These are phyloP conservation scores for Numenius phaeopus DNA, from an alignment of 2,797 vertebrate genomes.

Conservation along the genomic window DNA sequence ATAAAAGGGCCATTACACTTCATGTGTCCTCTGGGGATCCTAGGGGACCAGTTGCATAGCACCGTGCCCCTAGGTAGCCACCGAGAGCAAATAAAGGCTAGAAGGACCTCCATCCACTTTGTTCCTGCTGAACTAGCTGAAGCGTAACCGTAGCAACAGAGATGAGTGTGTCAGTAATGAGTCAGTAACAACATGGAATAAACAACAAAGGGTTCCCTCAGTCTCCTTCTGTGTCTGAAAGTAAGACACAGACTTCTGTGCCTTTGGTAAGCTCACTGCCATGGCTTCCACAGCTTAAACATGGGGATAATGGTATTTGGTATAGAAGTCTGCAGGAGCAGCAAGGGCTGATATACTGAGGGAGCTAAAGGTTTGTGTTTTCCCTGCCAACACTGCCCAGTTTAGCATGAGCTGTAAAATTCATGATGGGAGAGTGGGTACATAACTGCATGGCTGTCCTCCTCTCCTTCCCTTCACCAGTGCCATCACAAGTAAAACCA, in stretches of 20 bases:
- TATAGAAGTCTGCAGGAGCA: neutral
- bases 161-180: neutral
- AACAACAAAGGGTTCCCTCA: neutral
- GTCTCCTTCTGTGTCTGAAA: neutral
- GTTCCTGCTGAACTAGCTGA: neutral
- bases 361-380: neutral
- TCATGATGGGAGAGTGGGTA: neutral
- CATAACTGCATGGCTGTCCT: neutral
- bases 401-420: neutral
- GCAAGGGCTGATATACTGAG: neutral
- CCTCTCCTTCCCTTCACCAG: neutral
- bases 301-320: neutral
- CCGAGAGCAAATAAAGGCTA: neutral
- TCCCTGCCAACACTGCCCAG: neutral
- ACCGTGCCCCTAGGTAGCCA: neutral
- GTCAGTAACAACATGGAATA: neutral
- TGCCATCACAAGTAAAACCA: neutral
- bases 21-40: neutral
- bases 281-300: neutral
- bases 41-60: neutral
- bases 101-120: neutral
- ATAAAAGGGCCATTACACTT: neutral
- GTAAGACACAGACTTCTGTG: neutral
- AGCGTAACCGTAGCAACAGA: neutral
- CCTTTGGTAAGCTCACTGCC: neutral